A percentile compares a stretch with the other conserved stretches of the same genome.
Conservation (phyloP, 2,113 vertebrate species). For the Bubo scandiacus region DNA sequence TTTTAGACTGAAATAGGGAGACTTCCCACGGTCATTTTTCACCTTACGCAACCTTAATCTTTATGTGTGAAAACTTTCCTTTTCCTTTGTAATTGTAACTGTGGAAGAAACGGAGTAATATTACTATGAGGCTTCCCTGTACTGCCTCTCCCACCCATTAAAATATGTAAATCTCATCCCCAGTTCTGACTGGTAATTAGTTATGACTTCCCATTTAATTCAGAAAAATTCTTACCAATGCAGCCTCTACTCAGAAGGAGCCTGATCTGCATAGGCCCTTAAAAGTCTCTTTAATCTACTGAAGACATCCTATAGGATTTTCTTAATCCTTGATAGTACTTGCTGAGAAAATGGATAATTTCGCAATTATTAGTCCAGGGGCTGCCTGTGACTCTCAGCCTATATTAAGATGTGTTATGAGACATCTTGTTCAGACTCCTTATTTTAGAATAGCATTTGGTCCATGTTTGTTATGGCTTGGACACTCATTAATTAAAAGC, state of each 20-base stretch:
- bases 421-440: neutral
- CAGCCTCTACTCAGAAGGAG: neutral
- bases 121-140: neutral
- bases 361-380: neutral
- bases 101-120: neutral
- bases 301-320: neutral
- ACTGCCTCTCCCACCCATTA: neutral
- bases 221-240: neutral
- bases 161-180: neutral
- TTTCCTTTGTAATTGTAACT: neutral
- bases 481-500: neutral
- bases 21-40: neutral
- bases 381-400: neutral
- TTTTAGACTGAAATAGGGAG: neutral
- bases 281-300: neutral
- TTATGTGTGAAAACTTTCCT: neutral
- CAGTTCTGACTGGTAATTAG: neutral
- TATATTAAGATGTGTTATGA: neutral
- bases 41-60: neutral
- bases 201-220: neutral
- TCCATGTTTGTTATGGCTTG: neutral
- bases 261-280: neutral
- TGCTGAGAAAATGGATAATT: neutral
- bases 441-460: neutral
- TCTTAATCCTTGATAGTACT: neutral